Percentiles rank a stretch among this genome's conserved stretches.
These are phyloP conservation scores for Philereme transversata DNA, from an alignment of 2,888 invertebrate species.

Conservation along the genomic window DNA sequence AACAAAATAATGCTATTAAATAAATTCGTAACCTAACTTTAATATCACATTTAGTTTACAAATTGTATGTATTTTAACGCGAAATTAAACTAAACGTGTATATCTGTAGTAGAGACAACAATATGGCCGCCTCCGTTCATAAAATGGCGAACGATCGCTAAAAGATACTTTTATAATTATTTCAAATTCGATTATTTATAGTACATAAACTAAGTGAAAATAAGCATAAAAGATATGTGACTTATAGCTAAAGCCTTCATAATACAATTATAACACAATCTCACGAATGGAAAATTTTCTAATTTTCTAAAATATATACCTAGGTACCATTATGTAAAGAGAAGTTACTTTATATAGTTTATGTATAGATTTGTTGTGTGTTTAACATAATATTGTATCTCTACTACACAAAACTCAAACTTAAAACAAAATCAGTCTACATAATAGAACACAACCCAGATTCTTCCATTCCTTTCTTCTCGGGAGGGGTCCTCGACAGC, in stretches of 20 bases:
- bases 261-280: too few relatives aligned
- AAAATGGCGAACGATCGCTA: background rate
- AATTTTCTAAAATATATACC: too few relatives aligned
- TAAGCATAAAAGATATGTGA: too few relatives aligned
- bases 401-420: slow-evolving; percentile 17
- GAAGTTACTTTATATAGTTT: too few relatives aligned
- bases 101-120: slow-evolving; percentile 11
- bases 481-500: slow-evolving; percentile 88
- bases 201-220: background rate
- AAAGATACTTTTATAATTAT: background rate
- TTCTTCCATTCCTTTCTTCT: slow-evolving; percentile 89
- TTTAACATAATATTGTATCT: background rate
- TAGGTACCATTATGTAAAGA: too few relatives aligned
- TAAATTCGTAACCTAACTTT: slow-evolving; percentile 59
- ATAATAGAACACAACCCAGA: slow-evolving; percentile 95
- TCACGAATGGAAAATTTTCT: too few relatives aligned
- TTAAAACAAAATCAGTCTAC: slow-evolving; percentile 68
- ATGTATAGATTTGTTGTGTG: too few relatives aligned
- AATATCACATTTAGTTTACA: slow-evolving; percentile 68
- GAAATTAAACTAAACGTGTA: slow-evolving; percentile 17
- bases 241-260: too few relatives aligned
- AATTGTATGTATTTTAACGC: slow-evolving; percentile 25
- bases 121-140: background rate
- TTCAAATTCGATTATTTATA: background rate
- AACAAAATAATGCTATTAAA: slow-evolving; percentile 39